Percentiles rank a stretch among this genome's conserved stretches.
Conservation (phyloP, 2,888 invertebrate species). For the Diarsia brunnea region DNA sequence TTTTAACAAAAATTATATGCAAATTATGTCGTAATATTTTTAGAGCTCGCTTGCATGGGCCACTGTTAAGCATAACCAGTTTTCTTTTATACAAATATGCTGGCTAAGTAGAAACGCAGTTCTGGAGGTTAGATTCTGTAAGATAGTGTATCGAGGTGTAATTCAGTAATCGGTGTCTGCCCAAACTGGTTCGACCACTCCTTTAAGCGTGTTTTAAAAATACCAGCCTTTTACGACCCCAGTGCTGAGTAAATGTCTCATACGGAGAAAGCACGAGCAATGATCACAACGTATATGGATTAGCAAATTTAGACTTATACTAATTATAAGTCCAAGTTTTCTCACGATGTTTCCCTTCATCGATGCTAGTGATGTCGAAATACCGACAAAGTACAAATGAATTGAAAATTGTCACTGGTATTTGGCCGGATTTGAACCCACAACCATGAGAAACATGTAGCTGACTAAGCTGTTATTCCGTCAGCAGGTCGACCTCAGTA, state of each 20-base stretch:
- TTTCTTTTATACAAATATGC: too few relatives aligned
- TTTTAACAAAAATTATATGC: not conserved
- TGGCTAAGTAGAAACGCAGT: too few relatives aligned
- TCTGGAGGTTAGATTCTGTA: too few relatives aligned
- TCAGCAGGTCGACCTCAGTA: constrained; percentile 3
- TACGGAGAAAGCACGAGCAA: not conserved
- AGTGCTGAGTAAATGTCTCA: not conserved
- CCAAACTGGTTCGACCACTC: too few relatives aligned
- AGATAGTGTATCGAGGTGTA: too few relatives aligned
- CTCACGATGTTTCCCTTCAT: not conserved
- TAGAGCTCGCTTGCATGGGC: not conserved
- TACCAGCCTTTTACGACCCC: too few relatives aligned
- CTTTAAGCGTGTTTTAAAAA: too few relatives aligned
- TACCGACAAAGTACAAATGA: not conserved
- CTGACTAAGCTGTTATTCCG: not conserved
- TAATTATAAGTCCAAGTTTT: not conserved
- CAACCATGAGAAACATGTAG: not conserved
- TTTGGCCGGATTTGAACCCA: not conserved
- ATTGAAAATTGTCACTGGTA: not conserved
- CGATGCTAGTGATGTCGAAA: not conserved
- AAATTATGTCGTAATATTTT: not conserved
- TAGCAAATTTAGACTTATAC: not conserved
- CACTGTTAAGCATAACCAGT: not conserved
- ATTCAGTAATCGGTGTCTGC: too few relatives aligned
- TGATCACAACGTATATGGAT: not conserved